Evolutionary conservation across 2,113 vertebrate genomes (phyloP), one percentile per base, ranked within the genome.

Genomic region (Trematocara zebra): DNA sequence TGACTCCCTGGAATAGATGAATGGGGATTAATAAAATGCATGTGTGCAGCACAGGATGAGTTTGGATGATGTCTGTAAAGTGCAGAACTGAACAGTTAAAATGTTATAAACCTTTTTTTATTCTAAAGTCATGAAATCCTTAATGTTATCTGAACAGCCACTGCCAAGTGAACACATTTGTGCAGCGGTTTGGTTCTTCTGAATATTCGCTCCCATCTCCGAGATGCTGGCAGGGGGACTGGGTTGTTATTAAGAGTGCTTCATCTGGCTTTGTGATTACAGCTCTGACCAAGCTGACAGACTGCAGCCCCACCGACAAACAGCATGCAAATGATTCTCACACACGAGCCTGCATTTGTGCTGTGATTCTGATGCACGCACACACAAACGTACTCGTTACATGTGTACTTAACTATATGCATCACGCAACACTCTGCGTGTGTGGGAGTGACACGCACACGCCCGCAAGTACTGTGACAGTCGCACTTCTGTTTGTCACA

Each of bases 271-370:
- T 89, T 94, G 92, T 93, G 90, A 92, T 90, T 89, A 88, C 87
- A 93, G 89, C 90, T 89, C 89, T 88, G 92, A 93, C 92, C 93
- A 80, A 54, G 87, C 90, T 89, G 92, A 94, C 94, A 91, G 87
- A 81, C 53, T 87, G 86, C 69, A 89, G 79, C 87, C 78, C 90
- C 80, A 44, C 85, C 23, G 44, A 91, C 86, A 88, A 88, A 84
- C 89, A 90, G 94, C 87, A 92, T 89, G 86, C 82, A 94, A 94
- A 93, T 86, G 69, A 78, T 83, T 88, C 91, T 82, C 85, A 23
- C 82, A 87, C 85, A 86, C 11, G 67, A 84, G 82, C 61, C 78
- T 54, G 88, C 90, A 88, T 92, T 92, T 94, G 94, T 83, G 91
- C 89, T 69, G 83, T 33, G 56, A 91, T 52, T 53, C 83, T 86